Conservation (phyloP, 2,113 vertebrate genomes). For the Serilophus lunatus region DNA sequence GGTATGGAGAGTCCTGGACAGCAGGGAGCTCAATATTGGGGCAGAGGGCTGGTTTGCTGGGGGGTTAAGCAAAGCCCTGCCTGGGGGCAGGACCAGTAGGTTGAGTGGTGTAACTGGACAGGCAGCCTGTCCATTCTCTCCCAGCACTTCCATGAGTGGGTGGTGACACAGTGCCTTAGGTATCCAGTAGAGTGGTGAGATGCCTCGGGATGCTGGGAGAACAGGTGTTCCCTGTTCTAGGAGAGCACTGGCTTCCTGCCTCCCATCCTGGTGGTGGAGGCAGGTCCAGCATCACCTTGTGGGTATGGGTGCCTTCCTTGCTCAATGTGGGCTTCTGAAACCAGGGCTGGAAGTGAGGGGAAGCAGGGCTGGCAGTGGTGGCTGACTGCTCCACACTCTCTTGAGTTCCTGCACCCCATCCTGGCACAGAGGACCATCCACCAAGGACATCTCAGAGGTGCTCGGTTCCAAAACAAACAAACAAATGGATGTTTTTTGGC, state of each 20-base stretch:
- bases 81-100: background rate
- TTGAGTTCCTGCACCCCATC: background rate
- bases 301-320: background rate
- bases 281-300: background rate
- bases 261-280: background rate
- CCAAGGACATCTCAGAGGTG: background rate
- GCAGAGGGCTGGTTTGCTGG: background rate
- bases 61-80: background rate
- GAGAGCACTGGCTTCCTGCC: background rate
- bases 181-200: fast-evolving
- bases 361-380: fast-evolving
- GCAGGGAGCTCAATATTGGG: background rate
- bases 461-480: background rate
- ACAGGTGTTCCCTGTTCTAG: background rate
- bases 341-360: background rate
- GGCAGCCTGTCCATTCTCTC: background rate
- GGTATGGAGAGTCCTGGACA: background rate
- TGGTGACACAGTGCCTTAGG: background rate
- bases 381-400: background rate
- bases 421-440: background rate
- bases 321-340: background rate
- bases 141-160: background rate
- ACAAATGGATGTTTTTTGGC: background rate
- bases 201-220: background rate
- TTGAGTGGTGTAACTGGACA: background rate